A percentile compares a stretch with the other conserved stretches of the same genome.
Evolutionary conservation across 2,113 vertebrate genomes (phyloP).

Genomic region (Xenopus laevis): DNA sequence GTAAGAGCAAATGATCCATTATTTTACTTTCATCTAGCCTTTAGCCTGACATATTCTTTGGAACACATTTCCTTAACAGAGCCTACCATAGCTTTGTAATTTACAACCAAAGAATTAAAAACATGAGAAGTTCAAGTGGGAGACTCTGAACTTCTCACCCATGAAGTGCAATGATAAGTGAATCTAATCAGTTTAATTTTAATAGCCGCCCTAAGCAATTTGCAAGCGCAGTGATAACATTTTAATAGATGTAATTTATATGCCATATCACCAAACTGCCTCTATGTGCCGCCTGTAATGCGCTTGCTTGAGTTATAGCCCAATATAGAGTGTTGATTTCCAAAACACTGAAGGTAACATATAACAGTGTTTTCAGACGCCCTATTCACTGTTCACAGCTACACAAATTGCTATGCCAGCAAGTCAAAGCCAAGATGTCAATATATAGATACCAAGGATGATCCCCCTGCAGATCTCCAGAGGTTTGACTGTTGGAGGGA

Average conservation of each 20-base stretch:
- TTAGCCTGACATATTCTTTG: not conserved
- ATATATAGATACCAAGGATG: too few species aligned
- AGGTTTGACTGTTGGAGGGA: too few species aligned
- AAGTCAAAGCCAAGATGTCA: too few species aligned
- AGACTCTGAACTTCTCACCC: constrained; percentile 1
- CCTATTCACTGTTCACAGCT: not conserved
- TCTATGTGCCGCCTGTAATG: not conserved
- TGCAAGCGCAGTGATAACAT: not conserved
- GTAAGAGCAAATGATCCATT: not conserved
- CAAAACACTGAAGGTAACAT: not conserved
- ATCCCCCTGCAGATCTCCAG: too few species aligned
- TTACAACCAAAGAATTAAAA: not conserved
- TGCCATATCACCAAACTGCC: not conserved
- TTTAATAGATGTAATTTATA: not conserved
- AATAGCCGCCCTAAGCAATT: constrained; percentile 1
- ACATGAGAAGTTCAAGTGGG: not conserved
- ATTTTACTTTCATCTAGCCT: not conserved
- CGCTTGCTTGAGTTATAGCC: not conserved
- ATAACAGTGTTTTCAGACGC: not conserved
- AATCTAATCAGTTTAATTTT: not conserved
- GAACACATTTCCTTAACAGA: not conserved
- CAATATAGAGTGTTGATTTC: not conserved
- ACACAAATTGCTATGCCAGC: too few species aligned
- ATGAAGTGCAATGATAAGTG: not conserved
- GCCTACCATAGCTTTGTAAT: not conserved